Base-by-base conservation (phyloP, 2,113 vertebrate genomes). In the Nansenia antarctica region DNA sequence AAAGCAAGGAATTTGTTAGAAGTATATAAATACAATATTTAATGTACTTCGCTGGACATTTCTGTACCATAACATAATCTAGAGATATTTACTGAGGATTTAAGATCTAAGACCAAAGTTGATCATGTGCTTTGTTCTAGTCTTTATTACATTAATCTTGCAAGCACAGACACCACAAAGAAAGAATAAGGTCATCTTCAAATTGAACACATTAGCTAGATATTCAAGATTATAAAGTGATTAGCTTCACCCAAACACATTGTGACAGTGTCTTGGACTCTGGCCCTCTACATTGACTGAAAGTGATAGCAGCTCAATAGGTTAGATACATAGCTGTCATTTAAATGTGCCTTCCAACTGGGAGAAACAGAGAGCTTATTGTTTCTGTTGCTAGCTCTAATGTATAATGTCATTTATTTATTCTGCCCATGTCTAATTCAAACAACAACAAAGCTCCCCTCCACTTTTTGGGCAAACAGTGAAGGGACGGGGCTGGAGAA, bases 171-270 rank as follows among this genome's bases (percentile, higher is more conserved):
- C 3, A 53, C 9, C 9, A 31, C n/a, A 15, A 31, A 59, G 5
- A 15, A 59, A 31, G 5, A 5, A 15, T 12, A 59, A 76, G 70
- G 69, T 80, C 69, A 76, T 26, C 11, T 57, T 52, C 31, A 66
- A 63, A 79, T 59, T 66, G 42, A 79, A 63, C 64, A 69, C 67
- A 69, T 76, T 69, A 72, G 37, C 26, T 1, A 65, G 67, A 80
- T 67, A 67, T 64, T 59, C 52, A 26, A 26, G 54, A 61, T 61
- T 62, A 57, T 70, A 39, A 62, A 65, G 49, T 66, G 65, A 69
- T 78, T 72, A 74, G 45, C 47, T 49, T 77, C 62, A 45, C 35
- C 49, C 31, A 55, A 67, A 67, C 64, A 67, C 30, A 70, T 68
- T 35, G 32, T 67, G 42, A 15, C 49, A 9, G 57, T 62, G 30